A percentile compares a stretch with the other conserved stretches of the same genome.
Conservation (phyloP, 2,888 invertebrate species). For the Caradrina clavipalpis region DNA sequence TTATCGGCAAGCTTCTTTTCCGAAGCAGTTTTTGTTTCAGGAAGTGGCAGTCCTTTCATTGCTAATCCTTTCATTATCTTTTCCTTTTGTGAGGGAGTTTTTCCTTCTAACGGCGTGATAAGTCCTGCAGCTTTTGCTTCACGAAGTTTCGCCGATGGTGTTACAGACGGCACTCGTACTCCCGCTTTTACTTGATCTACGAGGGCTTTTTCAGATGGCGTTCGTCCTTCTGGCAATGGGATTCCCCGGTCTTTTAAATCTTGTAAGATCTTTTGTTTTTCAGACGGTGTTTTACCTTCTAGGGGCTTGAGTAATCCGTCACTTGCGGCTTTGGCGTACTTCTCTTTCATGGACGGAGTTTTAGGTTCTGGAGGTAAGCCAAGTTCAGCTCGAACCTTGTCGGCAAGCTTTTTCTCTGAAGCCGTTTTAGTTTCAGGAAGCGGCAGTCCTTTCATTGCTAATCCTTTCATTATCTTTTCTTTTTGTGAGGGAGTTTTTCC, state of each 20-base stretch:
- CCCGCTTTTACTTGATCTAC: background rate
- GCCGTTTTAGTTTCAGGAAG: slow-evolving; percentile 69
- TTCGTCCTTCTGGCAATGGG: background rate
- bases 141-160: slow-evolving; percentile 60
- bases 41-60: slow-evolving; percentile 65
- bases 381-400: background rate
- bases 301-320: background rate
- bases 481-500: slow-evolving; percentile 13
- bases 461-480: slow-evolving; percentile 27
- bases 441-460: slow-evolving; percentile 65
- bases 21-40: slow-evolving; percentile 69
- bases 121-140: slow-evolving; percentile 67
- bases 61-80: slow-evolving; percentile 41
- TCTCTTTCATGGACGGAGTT: background rate
- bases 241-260: background rate
- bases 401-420: slow-evolving; percentile 60
- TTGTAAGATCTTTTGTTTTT: background rate
- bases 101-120: slow-evolving; percentile 63
- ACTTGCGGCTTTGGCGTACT: background rate
- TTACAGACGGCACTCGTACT: background rate
- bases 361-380: slow-evolving; percentile 2
- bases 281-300: background rate
- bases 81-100: slow-evolving; percentile 43
- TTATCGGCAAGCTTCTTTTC: slow-evolving; percentile 67
- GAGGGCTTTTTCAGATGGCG: background rate